Evolutionary conservation across 2,888 invertebrate genomes (phyloP).

Genomic region (Andrena marginata): DNA sequence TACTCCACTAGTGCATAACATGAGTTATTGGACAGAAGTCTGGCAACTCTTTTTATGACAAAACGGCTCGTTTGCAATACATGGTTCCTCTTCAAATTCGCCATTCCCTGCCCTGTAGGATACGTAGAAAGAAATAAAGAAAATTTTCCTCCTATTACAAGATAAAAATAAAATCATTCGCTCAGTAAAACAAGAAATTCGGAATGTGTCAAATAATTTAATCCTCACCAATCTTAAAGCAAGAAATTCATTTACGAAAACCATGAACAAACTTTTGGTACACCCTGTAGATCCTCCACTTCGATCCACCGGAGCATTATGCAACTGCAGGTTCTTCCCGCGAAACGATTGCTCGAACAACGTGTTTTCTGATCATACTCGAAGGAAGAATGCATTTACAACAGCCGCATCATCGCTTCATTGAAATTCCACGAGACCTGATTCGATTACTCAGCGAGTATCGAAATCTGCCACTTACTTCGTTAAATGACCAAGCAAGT

Average conservation of each 20-base stretch:
- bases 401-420: neutral
- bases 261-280: too few species aligned
- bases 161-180: too few species aligned
- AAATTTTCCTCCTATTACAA: too few species aligned
- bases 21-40: neutral
- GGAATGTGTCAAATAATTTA: too few species aligned
- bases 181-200: too few species aligned
- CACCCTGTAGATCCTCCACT: too few species aligned
- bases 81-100: neutral
- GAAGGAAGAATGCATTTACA: neutral
- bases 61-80: neutral
- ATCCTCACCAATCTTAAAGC: too few species aligned
- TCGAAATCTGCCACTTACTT: neutral
- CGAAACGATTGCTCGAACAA: neutral
- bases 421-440: neutral
- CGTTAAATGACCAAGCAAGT: neutral
- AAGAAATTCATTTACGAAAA: too few species aligned
- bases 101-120: too few species aligned
- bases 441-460: constrained; percentile 14
- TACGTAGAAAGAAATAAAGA: too few species aligned
- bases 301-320: too few species aligned
- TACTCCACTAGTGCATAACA: too few species aligned
- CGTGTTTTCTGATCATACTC: neutral
- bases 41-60: neutral
- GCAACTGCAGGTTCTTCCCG: neutral